Conservation (phyloP, 2,888 invertebrate species). For the Torymus auratus region DNA sequence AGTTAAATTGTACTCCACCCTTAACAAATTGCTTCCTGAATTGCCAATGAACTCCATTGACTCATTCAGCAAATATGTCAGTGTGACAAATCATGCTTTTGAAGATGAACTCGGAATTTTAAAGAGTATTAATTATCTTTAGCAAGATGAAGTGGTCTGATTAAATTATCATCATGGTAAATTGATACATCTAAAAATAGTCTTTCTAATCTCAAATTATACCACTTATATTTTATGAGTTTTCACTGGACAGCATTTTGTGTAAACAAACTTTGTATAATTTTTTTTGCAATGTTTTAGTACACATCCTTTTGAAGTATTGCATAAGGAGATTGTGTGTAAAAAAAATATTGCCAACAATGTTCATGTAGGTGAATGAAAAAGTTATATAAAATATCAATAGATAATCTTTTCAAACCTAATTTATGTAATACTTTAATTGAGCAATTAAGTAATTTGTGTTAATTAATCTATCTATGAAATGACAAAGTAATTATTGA, state of each 20-base stretch:
- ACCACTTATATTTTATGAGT: too few relatives aligned
- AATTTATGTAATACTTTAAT: conserved; percentile 43
- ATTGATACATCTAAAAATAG: conserved; percentile 8
- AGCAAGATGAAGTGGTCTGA: conserved; percentile 25
- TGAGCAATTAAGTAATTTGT: conserved; percentile 38
- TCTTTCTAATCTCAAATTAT: not conserved
- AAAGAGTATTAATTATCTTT: conserved; percentile 19
- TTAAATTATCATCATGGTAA: conserved; percentile 25
- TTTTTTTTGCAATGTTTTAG: not conserved
- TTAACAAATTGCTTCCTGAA: conserved; percentile 30
- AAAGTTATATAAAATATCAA: conserved; percentile 29
- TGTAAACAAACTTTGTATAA: not conserved
- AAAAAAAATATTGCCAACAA: too few relatives aligned
- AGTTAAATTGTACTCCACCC: conserved; percentile 1
- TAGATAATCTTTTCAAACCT: not conserved
- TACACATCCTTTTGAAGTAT: not conserved
- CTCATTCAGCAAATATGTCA: conserved; percentile 35
- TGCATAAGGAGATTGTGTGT: too few relatives aligned
- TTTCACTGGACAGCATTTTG: not conserved
- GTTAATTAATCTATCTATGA: conserved; percentile 41
- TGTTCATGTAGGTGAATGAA: not conserved
- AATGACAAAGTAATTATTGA: conserved; percentile 37
- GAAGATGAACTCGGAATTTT: conserved; percentile 11
- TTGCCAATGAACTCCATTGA: conserved; percentile 20
- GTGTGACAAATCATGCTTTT: not conserved